Conservation (phyloP, 1,140 invertebrate species). For the Ceratina calcarata region DNA sequence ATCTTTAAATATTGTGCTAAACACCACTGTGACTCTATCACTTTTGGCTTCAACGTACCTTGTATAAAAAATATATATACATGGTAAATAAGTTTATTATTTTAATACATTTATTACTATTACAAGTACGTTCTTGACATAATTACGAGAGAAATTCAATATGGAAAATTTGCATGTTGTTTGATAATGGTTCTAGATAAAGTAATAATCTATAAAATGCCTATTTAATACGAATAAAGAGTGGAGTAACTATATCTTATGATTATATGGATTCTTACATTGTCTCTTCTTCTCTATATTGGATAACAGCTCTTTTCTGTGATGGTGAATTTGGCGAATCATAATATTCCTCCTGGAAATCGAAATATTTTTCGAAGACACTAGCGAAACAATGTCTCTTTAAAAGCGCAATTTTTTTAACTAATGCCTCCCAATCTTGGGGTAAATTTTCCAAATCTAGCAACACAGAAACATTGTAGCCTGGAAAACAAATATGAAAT, state of each 20-base stretch:
- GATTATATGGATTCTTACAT: constrained; percentile 86
- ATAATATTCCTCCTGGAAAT: constrained; percentile 98
- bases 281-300: constrained; percentile 99
- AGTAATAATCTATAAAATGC: too few relatives aligned
- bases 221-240: too few relatives aligned
- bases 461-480: constrained; percentile 96
- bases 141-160: neutral
- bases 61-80: constrained; percentile 29
- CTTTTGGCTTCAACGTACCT: constrained; percentile 99
- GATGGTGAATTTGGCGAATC: constrained; percentile 95
- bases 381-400: constrained; percentile 99
- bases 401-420: constrained; percentile 95
- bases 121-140: too few relatives aligned
- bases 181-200: too few relatives aligned
- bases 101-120: neutral
- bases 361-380: constrained; percentile 99
- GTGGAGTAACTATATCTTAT: too few relatives aligned
- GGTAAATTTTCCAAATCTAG: constrained; percentile 97
- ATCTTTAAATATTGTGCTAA: constrained; percentile 99
- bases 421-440: constrained; percentile 91
- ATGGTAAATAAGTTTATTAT: neutral
- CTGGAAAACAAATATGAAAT: constrained; percentile 75
- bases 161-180: neutral
- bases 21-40: constrained; percentile 99
- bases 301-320: constrained; percentile 97